Evolutionary conservation across 2,113 vertebrate species (phyloP).

Genomic region (Furnarius figulus): DNA sequence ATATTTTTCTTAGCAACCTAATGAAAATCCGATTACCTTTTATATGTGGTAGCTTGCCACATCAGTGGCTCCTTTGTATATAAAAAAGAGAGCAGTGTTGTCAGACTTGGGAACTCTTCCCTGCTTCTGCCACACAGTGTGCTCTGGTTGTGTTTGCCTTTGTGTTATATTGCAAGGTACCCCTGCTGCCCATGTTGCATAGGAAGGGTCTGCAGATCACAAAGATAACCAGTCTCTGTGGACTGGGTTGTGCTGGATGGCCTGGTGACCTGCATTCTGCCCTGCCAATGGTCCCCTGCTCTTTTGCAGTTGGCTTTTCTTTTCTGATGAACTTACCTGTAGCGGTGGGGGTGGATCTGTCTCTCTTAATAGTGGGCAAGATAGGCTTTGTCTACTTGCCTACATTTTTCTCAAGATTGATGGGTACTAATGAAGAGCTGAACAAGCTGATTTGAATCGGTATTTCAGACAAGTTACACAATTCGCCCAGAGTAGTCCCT

Average conservation of each 20-base stretch:
- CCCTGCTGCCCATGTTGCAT: neutral
- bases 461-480: neutral
- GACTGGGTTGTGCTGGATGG: neutral
- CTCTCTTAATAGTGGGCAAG: neutral
- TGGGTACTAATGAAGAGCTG: neutral
- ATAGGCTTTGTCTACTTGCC: neutral
- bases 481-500: neutral
- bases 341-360: neutral
- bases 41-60: neutral
- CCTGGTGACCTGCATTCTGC: neutral
- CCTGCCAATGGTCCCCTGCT: neutral
- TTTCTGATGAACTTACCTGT: neutral
- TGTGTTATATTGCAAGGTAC: accelerated
- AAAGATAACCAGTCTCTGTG: neutral
- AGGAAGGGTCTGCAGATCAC: neutral
- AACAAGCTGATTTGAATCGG: neutral
- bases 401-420: neutral
- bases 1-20: neutral
- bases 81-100: neutral
- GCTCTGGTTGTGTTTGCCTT: neutral
- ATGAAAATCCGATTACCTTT: neutral
- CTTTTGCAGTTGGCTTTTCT: neutral
- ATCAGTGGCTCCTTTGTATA: neutral
- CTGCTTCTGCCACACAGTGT: neutral
- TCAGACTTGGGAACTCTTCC: neutral